Evolutionary conservation across 2,797 vertebrate species (phyloP).

Genomic region (Ataeniobius toweri): DNA sequence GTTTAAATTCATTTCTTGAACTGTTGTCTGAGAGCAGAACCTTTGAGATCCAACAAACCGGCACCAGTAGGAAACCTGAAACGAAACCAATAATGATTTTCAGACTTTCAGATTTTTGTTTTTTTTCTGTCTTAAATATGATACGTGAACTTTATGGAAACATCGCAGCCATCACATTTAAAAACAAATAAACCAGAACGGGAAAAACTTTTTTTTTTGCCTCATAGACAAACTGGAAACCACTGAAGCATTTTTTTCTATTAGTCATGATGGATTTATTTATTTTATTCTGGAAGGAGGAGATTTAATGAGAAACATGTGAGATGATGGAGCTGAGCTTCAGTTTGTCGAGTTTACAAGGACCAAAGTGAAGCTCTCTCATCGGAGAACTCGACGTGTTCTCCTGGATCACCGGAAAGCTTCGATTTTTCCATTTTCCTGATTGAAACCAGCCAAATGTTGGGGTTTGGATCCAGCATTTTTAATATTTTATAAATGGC

Average conservation of each 20-base stretch:
- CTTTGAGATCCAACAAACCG: background rate
- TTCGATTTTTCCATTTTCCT: background rate
- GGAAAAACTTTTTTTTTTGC: background rate
- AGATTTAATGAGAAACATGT: background rate
- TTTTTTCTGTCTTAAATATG: background rate
- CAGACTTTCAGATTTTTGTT: background rate
- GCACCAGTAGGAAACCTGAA: background rate
- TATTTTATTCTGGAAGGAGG: background rate
- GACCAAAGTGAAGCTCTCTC: too few species aligned
- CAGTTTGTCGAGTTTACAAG: background rate
- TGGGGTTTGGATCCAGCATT: background rate
- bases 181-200: background rate
- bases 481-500: background rate
- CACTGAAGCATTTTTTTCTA: background rate
- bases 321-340: background rate
- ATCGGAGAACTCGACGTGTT: too few species aligned
- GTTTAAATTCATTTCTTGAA: background rate
- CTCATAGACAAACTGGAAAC: slow-evolving; percentile 1
- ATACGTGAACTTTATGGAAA: background rate
- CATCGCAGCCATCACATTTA: background rate
- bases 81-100: background rate
- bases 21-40: background rate
- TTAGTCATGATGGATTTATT: background rate
- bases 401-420: background rate
- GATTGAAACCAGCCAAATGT: background rate